Evolutionary conservation across 2,888 invertebrate species (phyloP).

Genomic region (Apamea monoglypha): DNA sequence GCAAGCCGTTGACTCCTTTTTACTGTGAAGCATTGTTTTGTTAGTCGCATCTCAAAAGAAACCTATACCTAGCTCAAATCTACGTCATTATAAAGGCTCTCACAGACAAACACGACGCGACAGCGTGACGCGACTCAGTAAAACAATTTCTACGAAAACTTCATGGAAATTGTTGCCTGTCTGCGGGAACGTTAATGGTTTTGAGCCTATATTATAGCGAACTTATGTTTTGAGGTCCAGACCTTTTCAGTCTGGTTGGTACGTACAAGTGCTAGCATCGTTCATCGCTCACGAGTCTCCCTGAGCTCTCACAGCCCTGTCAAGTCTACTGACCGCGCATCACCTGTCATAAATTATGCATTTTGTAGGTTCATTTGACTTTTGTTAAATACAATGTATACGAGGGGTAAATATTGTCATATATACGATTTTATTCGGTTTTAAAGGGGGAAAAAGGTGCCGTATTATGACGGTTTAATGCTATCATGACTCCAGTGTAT

Average conservation of each 20-base stretch:
- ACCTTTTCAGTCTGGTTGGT: background rate
- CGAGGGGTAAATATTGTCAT: slow-evolving; percentile 17
- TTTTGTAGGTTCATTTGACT: background rate
- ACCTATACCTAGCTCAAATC: background rate
- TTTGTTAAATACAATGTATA: slow-evolving; percentile 30
- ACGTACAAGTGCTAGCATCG: background rate
- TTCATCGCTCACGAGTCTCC: background rate
- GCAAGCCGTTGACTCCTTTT: background rate
- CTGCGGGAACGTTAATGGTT: background rate
- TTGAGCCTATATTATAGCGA: background rate
- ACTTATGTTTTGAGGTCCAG: background rate
- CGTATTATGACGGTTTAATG: background rate
- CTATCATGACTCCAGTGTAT: background rate
- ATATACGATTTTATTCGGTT: background rate
- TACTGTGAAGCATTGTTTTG: background rate
- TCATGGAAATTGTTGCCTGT: background rate
- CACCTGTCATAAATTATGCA: background rate
- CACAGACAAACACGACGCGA: background rate
- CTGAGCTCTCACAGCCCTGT: background rate
- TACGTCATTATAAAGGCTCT: background rate
- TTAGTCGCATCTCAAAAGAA: background rate
- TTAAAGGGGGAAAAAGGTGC: background rate
- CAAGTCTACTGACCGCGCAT: background rate
- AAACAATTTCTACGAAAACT: background rate
- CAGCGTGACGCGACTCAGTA: background rate